These are phyloP conservation scores for Protophormia terraenovae DNA, from an alignment of 2,888 invertebrate genomes.

Conservation along the genomic window DNA sequence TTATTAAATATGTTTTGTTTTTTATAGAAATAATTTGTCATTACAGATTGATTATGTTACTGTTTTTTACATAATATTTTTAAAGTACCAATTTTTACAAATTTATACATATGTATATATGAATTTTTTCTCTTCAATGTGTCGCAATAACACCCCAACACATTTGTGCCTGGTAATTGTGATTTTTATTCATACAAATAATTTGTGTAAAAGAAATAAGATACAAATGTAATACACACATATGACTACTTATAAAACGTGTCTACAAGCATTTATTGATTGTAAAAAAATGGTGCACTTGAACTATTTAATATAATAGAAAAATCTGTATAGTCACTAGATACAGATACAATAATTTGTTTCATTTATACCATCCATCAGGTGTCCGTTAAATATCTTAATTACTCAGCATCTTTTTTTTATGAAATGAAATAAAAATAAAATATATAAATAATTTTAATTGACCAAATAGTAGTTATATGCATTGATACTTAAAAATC, in stretches of 20 bases:
- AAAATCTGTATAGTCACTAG: not conserved
- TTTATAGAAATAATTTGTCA: too few relatives aligned
- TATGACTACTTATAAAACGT: not conserved
- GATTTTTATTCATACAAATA: not conserved
- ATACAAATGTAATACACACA: not conserved
- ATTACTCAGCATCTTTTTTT: conserved; percentile 7
- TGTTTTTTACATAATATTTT: not conserved
- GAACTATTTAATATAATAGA: not conserved
- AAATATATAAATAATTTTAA: not conserved
- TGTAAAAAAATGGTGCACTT: not conserved
- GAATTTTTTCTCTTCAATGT: too few relatives aligned
- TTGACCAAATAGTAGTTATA: not conserved
- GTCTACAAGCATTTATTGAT: not conserved
- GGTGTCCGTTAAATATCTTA: not conserved
- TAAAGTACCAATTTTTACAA: not conserved
- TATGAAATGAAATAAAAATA: not conserved
- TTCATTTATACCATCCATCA: not conserved
- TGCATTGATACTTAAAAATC: not conserved
- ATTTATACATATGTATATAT: too few relatives aligned
- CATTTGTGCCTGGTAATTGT: too few relatives aligned
- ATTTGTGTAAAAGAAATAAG: not conserved
- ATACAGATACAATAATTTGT: not conserved
- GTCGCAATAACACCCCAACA: not conserved
- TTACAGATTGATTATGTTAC: too few relatives aligned
- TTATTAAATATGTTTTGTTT: too few relatives aligned